Percentiles rank a stretch among this genome's conserved stretches.
These are phyloP conservation scores for Listrodromus nycthemerus DNA, from an alignment of 2,888 invertebrate genomes.

Conservation along the genomic window DNA sequence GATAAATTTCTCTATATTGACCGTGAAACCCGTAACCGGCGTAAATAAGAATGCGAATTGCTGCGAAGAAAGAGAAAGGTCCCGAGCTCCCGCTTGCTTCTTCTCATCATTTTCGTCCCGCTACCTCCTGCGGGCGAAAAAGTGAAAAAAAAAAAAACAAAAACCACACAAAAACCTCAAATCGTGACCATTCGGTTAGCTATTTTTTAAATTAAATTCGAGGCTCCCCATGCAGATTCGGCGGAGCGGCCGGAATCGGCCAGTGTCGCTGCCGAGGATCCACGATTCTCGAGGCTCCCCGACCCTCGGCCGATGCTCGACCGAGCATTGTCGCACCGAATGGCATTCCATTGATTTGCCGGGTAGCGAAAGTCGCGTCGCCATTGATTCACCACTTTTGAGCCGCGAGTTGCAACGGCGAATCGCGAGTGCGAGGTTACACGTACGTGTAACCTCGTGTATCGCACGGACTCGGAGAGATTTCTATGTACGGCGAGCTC, in stretches of 20 bases:
- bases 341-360: not conserved
- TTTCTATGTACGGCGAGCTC: slow-evolving; percentile 72
- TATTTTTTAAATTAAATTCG: slow-evolving; percentile 1
- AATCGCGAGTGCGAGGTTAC: slow-evolving; percentile 63
- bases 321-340: not conserved
- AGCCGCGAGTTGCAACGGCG: slow-evolving; percentile 23
- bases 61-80: not conserved
- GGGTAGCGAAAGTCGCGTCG: not conserved
- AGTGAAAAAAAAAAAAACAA: not conserved
- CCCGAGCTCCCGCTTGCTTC: not conserved
- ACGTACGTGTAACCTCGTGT: slow-evolving; percentile 66
- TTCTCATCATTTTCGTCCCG: slow-evolving; percentile 33
- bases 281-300: not conserved
- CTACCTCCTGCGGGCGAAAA: not conserved
- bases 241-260: not conserved
- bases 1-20: slow-evolving; percentile 81
- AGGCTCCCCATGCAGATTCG: not conserved
- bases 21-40: slow-evolving; percentile 77
- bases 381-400: not conserved
- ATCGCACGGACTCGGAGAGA: slow-evolving; percentile 31
- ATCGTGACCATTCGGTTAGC: not conserved
- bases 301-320: not conserved
- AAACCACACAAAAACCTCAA: too few relatives aligned
- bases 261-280: not conserved
- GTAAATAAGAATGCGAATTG: slow-evolving; percentile 80